Conservation (phyloP, 2,888 invertebrate genomes). For the Abscondita cerata region DNA sequence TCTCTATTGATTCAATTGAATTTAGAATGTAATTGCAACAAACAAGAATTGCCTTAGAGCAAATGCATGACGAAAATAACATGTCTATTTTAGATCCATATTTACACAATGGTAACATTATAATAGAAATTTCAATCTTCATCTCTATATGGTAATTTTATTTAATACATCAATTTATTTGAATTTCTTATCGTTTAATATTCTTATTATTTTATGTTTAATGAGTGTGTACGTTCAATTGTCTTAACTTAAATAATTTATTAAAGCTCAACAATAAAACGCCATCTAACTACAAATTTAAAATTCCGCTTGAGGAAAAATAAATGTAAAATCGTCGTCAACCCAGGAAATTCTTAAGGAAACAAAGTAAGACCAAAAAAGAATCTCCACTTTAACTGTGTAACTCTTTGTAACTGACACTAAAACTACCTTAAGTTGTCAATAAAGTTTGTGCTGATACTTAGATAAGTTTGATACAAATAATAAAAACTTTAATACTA, state of each 20-base stretch:
- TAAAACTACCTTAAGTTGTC: neutral
- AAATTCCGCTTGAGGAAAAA: neutral
- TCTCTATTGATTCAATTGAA: neutral
- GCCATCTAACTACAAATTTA: neutral
- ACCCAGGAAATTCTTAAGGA: neutral
- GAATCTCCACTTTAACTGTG: neutral
- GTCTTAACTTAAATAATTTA: neutral
- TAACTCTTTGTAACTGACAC: neutral
- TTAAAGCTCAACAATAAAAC: neutral
- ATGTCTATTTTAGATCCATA: neutral
- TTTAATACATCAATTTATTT: too few relatives aligned
- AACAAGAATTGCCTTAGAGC: neutral
- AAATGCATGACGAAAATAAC: neutral
- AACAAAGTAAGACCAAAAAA: neutral
- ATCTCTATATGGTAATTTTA: too few relatives aligned
- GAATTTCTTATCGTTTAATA: too few relatives aligned
- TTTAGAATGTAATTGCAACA: constrained; percentile 1
- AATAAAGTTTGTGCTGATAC: neutral
- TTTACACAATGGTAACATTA: neutral
- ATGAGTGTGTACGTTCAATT: too few relatives aligned
- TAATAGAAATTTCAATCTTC: too few relatives aligned
- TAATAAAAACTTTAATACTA: too few relatives aligned
- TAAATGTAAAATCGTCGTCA: neutral
- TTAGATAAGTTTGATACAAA: too few relatives aligned
- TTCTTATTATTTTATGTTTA: too few relatives aligned